Percentiles rank a stretch among this genome's conserved stretches.
These are phyloP conservation scores for Drosophila persimilis DNA, from an alignment of 1,140 invertebrate genomes.

Conservation along the genomic window DNA sequence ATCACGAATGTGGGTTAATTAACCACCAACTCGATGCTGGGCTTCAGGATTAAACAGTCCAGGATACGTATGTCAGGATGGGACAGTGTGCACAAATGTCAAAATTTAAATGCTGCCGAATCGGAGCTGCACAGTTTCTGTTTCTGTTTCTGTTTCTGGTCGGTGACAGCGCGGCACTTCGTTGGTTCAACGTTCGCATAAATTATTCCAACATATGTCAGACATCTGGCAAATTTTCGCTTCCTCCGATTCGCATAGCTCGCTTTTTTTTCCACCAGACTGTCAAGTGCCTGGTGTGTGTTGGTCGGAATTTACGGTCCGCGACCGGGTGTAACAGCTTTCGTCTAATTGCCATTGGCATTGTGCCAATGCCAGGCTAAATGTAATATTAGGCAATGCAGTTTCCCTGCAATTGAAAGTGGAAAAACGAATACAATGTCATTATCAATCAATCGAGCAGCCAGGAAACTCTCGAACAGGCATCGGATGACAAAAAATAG, in stretches of 20 bases:
- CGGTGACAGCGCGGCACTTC: conserved; percentile 32
- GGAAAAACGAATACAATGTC: conserved; percentile 14
- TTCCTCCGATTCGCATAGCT: conserved; percentile 13
- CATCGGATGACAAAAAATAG: too few species aligned
- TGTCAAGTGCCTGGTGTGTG: conserved; percentile 53
- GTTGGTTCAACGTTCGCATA: conserved; percentile 70
- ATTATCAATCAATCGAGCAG: conserved; percentile 37
- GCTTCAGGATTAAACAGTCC: conserved; percentile 48
- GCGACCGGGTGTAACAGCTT: conserved; percentile 33
- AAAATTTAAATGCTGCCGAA: conserved; percentile 50
- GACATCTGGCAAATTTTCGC: conserved; percentile 41
- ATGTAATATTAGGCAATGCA: conserved; percentile 33
- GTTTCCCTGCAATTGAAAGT: conserved; percentile 2
- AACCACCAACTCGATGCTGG: conserved; percentile 32
- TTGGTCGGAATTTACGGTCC: conserved; percentile 57
- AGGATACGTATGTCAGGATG: conserved; percentile 21
- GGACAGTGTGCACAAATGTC: conserved; percentile 45
- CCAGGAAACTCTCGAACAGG: background rate
- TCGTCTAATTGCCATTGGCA: conserved; percentile 69
- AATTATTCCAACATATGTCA: conserved; percentile 75
- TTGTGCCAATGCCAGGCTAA: conserved; percentile 45
- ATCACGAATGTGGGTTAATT: conserved; percentile 72
- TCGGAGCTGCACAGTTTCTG: conserved; percentile 38
- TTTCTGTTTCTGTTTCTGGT: conserved; percentile 26
- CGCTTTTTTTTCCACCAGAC: conserved; percentile 22